phyloP scores from a whole-genome alignment of 2,888 invertebrate species.

The Augiades crinisus region DNA sequence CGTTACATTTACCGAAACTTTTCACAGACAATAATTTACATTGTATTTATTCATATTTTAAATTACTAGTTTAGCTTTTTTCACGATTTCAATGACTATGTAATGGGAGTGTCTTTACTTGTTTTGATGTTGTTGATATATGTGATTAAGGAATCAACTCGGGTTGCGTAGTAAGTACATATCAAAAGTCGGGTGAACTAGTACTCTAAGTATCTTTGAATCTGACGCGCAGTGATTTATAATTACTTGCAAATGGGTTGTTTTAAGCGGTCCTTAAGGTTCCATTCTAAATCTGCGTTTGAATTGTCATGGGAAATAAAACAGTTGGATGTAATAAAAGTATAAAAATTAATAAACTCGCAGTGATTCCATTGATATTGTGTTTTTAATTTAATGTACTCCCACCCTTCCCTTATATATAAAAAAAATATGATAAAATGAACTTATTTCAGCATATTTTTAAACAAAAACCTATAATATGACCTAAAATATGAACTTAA shows the following conservation, averaged over 20 bases:
- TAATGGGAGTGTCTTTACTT: constrained; percentile 63
- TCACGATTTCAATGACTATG: constrained; percentile 45
- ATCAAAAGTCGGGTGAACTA: constrained; percentile 71
- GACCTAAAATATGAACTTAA: too few relatives aligned
- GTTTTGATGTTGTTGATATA: constrained; percentile 80
- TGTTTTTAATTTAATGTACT: constrained; percentile 51
- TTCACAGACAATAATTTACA: too few relatives aligned
- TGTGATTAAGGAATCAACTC: constrained; percentile 77
- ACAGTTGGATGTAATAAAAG: constrained; percentile 77
- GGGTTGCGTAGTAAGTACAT: constrained; percentile 66
- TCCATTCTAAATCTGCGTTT: constrained; percentile 53
- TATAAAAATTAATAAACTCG: constrained; percentile 77
- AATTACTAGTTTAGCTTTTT: neutral
- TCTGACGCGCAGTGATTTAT: constrained; percentile 55
- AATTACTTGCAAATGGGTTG: constrained; percentile 43
- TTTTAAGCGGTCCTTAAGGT: constrained; percentile 54
- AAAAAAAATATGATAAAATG: too few relatives aligned
- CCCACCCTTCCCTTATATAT: neutral
- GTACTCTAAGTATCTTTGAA: constrained; percentile 80
- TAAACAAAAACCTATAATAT: too few relatives aligned
- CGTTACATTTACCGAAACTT: too few relatives aligned
- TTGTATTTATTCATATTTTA: neutral
- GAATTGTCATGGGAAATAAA: constrained; percentile 64
- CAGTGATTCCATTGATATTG: constrained; percentile 77
- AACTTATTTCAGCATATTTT: too few relatives aligned